phyloP scores from a whole-genome alignment of 2,888 invertebrate genomes.

The Philhelius pedissequus region DNA sequence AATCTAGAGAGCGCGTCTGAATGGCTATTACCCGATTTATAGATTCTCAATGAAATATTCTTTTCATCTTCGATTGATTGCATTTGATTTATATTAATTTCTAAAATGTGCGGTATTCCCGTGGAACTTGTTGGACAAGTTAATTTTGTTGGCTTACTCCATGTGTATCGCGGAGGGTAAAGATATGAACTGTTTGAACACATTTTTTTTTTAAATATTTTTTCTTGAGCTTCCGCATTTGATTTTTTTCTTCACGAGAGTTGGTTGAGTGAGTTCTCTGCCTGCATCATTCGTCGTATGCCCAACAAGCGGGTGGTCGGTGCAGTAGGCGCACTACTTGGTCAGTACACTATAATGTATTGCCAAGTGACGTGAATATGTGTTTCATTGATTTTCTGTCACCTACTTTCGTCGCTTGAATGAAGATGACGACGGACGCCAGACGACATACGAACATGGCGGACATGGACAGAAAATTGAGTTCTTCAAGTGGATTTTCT shows the following conservation, averaged over 20 bases:
- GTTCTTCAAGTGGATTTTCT: conserved; percentile 53
- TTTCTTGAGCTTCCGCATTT: conserved; percentile 40
- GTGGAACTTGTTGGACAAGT: conserved; percentile 10
- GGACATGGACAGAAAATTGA: conserved; percentile 43
- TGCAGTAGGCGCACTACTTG: no score
- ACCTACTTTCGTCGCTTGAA: conserved; percentile 57
- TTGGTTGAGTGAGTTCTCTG: background rate
- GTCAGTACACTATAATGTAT: conserved; percentile 7
- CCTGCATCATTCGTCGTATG: background rate
- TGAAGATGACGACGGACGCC: background rate
- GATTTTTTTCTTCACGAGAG: conserved; percentile 20
- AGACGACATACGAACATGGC: background rate
- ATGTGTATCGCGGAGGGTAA: background rate
- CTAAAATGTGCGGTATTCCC: background rate
- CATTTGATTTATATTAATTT: conserved; percentile 11
- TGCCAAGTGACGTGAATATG: conserved; percentile 17
- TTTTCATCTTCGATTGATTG: conserved; percentile 9
- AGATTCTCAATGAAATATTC: conserved; percentile 36
- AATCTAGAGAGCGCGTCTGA: background rate
- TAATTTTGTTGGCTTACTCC: background rate
- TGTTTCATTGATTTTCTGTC: conserved; percentile 60
- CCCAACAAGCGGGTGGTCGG: conserved; percentile 53
- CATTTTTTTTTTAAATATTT: background rate
- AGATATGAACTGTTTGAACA: conserved; percentile 9
- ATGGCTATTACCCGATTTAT: conserved; percentile 21